Evolutionary conservation across 2,113 vertebrate species (phyloP).

Genomic region (Monopterus albus): DNA sequence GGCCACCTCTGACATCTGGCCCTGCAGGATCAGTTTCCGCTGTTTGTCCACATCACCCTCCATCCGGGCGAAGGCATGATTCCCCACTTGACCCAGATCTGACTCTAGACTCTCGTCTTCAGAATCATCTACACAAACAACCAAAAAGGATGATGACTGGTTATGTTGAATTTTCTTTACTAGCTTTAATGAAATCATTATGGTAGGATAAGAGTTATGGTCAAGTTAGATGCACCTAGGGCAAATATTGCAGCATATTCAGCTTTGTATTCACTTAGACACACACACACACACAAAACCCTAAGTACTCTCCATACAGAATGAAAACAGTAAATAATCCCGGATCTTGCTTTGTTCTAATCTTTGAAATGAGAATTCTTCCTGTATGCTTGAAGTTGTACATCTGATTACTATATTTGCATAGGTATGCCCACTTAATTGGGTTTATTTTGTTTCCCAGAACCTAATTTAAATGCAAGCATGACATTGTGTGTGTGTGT

Average conservation of each 20-base stretch:
- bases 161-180: not conserved
- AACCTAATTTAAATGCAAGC: not conserved
- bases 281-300: not conserved
- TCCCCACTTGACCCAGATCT: conserved; percentile 92
- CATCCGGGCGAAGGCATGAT: conserved; percentile 96
- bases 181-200: not conserved
- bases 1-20: conserved; percentile 92
- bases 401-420: not conserved
- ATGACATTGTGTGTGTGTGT: not conserved
- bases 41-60: conserved; percentile 98
- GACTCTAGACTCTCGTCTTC: conserved; percentile 89
- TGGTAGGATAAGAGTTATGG: not conserved
- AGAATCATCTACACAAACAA: conserved; percentile 80
- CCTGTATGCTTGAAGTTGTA: too few species aligned
- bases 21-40: conserved; percentile 92
- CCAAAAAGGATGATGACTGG: not conserved
- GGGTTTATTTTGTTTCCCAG: not conserved
- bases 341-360: not conserved
- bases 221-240: not conserved
- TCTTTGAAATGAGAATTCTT: not conserved
- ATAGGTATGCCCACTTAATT: not conserved
- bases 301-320: not conserved
- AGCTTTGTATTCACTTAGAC: not conserved
- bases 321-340: not conserved
- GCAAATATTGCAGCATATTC: not conserved